phyloP scores from a whole-genome alignment of 2,113 vertebrate genomes.

The Caranx ignobilis region DNA sequence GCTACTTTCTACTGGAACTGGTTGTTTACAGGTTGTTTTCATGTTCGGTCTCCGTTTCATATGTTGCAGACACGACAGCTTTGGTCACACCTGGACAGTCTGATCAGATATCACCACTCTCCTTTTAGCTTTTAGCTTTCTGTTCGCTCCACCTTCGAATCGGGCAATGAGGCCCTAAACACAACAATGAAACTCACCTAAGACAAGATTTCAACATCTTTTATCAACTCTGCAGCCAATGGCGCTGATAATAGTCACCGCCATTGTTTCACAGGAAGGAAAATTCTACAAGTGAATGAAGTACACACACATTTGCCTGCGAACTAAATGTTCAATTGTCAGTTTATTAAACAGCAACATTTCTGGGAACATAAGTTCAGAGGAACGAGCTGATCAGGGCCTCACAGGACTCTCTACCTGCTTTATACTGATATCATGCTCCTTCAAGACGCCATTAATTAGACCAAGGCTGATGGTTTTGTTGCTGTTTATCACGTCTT shows the following conservation, averaged over 20 bases:
- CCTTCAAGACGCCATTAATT: background rate
- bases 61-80: too few relatives aligned
- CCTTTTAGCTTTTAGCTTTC: slow-evolving; percentile 13
- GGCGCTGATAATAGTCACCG: slow-evolving; percentile 58
- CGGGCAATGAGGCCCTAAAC: slow-evolving; percentile 13
- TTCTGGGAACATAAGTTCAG: background rate
- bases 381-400: background rate
- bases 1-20: too few relatives aligned
- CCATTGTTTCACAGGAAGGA: slow-evolving; percentile 28
- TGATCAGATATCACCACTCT: slow-evolving; percentile 12
- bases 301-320: slow-evolving; percentile 6
- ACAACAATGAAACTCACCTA: slow-evolving; percentile 17
- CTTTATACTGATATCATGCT: background rate
- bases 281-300: slow-evolving; percentile 39
- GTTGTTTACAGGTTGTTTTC: too few relatives aligned
- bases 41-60: too few relatives aligned
- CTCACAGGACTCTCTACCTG: background rate
- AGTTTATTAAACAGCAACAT: slow-evolving; percentile 8
- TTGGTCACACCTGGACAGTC: too few relatives aligned
- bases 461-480: background rate
- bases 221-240: slow-evolving; percentile 55
- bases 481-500: background rate
- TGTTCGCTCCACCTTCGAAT: slow-evolving; percentile 38
- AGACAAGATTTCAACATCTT: slow-evolving; percentile 49
- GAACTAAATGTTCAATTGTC: slow-evolving; percentile 20